Conservation (phyloP, 2,113 vertebrate species). For the Syrmaticus mikado region DNA sequence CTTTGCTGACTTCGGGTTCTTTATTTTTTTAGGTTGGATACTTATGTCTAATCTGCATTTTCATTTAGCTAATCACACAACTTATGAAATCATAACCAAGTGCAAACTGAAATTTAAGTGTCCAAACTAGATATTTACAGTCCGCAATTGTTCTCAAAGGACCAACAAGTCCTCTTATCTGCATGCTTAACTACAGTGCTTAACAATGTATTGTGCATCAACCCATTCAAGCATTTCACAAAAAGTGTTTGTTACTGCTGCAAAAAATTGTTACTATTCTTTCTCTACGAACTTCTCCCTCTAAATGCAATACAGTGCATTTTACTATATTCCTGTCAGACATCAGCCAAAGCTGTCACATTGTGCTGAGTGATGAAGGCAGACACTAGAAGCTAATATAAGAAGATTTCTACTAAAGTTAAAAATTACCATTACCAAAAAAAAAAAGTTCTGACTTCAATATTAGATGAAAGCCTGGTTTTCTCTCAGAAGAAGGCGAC, state of each 20-base stretch:
- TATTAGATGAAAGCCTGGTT: constrained; percentile 31
- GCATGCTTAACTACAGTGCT: background rate
- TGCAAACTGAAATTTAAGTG: constrained; percentile 26
- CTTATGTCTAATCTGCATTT: background rate
- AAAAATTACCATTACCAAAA: constrained; percentile 60
- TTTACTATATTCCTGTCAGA: constrained; percentile 39
- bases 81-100: background rate
- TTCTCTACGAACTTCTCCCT: constrained; percentile 37
- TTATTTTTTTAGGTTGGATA: background rate
- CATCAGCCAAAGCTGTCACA: constrained; percentile 54
- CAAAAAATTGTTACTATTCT: constrained; percentile 17
- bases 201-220: background rate
- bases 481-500: background rate
- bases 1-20: background rate
- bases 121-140: background rate
- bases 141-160: background rate
- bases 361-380: constrained; percentile 32
- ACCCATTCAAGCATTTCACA: background rate
- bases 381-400: constrained; percentile 32
- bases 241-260: background rate
- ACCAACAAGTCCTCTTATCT: background rate
- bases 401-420: constrained; percentile 66
- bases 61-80: constrained; percentile 6
- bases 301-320: background rate
- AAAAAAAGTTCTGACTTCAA: background rate